Evolutionary conservation across 2,888 invertebrate species (phyloP).

Genomic region (Dryobotodes eremita): DNA sequence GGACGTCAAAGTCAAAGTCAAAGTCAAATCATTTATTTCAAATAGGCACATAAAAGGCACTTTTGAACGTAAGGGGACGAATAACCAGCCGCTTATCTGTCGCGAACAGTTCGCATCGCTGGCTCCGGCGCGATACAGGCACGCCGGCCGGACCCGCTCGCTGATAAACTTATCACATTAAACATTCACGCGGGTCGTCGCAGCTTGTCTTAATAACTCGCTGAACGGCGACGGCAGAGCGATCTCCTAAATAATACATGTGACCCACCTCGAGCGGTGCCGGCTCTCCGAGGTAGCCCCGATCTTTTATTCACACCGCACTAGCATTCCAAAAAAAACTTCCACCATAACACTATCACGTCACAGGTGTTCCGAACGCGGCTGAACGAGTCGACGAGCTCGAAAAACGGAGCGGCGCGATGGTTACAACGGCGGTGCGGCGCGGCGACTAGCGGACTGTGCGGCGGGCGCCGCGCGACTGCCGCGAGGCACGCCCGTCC

Average conservation of each 20-base stretch:
- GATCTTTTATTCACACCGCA: constrained; percentile 78
- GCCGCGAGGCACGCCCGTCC: constrained; percentile 64
- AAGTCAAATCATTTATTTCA: no score
- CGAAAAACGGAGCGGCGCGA: constrained; percentile 16
- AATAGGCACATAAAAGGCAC: no score
- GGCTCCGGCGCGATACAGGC: constrained; percentile 41
- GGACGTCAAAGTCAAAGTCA: no score
- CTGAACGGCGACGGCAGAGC: constrained; percentile 62
- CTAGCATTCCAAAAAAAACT: constrained; percentile 71
- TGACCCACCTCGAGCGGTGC: constrained; percentile 82
- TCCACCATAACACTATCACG: constrained; percentile 76
- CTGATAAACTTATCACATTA: constrained; percentile 70
- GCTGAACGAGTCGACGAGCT: constrained; percentile 40
- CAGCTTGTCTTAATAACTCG: constrained; percentile 63
- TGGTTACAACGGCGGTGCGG: not conserved
- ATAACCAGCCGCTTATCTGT: constrained; percentile 59
- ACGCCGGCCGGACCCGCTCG: constrained; percentile 37
- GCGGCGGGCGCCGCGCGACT: constrained; percentile 83
- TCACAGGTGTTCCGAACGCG: constrained; percentile 53
- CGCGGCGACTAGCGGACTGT: constrained; percentile 48
- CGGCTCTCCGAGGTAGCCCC: constrained; percentile 79
- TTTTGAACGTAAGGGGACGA: constrained; percentile 49
- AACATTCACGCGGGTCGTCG: constrained; percentile 62
- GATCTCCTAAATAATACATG: constrained; percentile 71
- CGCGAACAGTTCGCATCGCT: constrained; percentile 27